Percentiles rank a stretch among this genome's conserved stretches.
These are phyloP conservation scores for Steinernema hermaphroditum DNA, from an alignment of 2,888 invertebrate genomes.

Conservation along the genomic window DNA sequence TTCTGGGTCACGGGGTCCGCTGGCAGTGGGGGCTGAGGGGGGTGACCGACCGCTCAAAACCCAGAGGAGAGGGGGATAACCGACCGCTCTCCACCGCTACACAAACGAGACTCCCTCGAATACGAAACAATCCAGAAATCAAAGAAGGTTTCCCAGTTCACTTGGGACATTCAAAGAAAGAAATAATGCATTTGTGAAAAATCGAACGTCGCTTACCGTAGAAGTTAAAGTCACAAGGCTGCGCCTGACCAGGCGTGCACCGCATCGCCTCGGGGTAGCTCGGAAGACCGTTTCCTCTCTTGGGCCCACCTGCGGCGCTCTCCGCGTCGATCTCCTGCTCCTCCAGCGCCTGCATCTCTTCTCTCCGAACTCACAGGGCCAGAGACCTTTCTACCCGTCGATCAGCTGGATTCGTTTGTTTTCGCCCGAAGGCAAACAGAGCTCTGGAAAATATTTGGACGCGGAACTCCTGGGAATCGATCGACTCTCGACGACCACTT, in stretches of 20 bases:
- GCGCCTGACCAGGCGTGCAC: background rate
- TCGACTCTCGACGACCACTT: background rate
- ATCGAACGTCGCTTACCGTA: slow-evolving; percentile 1
- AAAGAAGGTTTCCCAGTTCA: too few relatives aligned
- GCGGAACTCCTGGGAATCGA: background rate
- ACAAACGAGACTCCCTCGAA: too few relatives aligned
- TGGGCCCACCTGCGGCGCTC: background rate
- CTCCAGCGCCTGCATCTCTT: background rate
- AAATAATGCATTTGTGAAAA: too few relatives aligned
- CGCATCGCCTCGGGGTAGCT: background rate
- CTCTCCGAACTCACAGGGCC: too few relatives aligned
- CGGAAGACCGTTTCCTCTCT: background rate
- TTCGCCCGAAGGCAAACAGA: background rate
- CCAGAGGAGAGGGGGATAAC: too few relatives aligned
- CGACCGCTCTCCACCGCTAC: too few relatives aligned
- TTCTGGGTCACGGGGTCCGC: too few relatives aligned
- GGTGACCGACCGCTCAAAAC: too few relatives aligned
- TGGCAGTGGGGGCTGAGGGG: too few relatives aligned
- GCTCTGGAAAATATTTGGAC: background rate
- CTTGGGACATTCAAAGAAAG: too few relatives aligned
- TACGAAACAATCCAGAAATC: too few relatives aligned
- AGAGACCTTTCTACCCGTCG: background rate
- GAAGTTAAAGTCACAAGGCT: background rate
- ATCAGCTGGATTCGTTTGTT: background rate
- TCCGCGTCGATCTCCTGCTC: background rate